phyloP scores from a whole-genome alignment of 2,797 vertebrate genomes.

The Malacoraja senta region DNA sequence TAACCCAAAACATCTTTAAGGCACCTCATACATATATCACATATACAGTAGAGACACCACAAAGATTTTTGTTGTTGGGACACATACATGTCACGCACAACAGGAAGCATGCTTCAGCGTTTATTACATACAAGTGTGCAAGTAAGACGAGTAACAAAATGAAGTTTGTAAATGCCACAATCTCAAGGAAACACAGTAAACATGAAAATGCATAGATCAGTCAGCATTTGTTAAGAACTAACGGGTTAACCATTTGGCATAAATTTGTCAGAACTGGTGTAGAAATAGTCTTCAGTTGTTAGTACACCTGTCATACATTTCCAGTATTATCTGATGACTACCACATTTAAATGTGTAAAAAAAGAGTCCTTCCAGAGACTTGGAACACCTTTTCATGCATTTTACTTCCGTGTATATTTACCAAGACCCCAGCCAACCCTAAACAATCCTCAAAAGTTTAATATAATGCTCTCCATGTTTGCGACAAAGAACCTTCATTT shows the following conservation, averaged over 20 bases:
- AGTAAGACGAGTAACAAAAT: background rate
- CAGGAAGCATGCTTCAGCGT: background rate
- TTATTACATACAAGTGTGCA: constrained; percentile 10
- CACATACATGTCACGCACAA: background rate
- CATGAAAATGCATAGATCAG: background rate
- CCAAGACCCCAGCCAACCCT: too few relatives aligned
- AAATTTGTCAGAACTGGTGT: background rate
- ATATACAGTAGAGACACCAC: background rate
- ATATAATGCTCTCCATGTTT: too few relatives aligned
- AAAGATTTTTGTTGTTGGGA: background rate
- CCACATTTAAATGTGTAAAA: background rate
- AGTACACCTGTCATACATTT: background rate
- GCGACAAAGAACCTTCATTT: too few relatives aligned
- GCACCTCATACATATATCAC: constrained; percentile 27
- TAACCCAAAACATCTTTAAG: constrained; percentile 28
- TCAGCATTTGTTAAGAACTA: background rate
- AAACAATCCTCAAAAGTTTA: background rate
- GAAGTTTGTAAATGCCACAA: background rate
- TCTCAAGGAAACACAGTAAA: background rate
- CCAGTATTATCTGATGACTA: background rate
- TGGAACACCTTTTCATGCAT: background rate
- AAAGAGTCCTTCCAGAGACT: background rate
- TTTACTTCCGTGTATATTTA: background rate
- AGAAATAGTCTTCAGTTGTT: background rate
- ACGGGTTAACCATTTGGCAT: background rate